phyloP scores from a whole-genome alignment of 2,888 invertebrate genomes.

The Deroplatys truncata region DNA sequence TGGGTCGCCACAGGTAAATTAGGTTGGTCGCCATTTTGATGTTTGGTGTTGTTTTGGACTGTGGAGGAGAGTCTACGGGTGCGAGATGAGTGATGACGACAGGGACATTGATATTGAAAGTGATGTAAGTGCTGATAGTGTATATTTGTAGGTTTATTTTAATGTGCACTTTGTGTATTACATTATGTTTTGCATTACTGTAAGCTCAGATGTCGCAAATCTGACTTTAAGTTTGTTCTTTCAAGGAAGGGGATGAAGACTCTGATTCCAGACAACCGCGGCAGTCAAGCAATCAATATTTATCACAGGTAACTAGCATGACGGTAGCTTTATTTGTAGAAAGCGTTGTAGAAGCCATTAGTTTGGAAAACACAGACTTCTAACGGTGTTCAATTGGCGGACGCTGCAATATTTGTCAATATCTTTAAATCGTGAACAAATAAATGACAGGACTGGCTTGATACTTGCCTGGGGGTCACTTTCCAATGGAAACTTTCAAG shows the following conservation, averaged over 20 bases:
- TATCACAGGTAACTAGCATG: constrained; percentile 17
- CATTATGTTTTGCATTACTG: neutral
- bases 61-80: neutral
- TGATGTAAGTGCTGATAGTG: neutral
- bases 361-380: neutral
- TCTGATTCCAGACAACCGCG: constrained; percentile 24
- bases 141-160: neutral
- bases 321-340: neutral
- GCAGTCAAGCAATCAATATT: constrained; percentile 23
- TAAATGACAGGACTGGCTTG: neutral
- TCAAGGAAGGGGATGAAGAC: constrained; percentile 17
- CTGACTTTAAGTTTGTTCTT: neutral
- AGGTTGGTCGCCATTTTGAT: neutral
- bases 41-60: neutral
- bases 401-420: neutral
- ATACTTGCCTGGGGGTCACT: neutral
- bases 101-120: constrained; percentile 16
- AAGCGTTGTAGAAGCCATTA: neutral
- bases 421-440: neutral
- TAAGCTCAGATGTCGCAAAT: neutral
- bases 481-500: neutral
- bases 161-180: neutral
- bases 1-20: neutral
- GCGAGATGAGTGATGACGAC: constrained; percentile 6
- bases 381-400: neutral